These are phyloP conservation scores for Chloroceryle aenea DNA, from an alignment of 2,113 vertebrate species.

Conservation along the genomic window DNA sequence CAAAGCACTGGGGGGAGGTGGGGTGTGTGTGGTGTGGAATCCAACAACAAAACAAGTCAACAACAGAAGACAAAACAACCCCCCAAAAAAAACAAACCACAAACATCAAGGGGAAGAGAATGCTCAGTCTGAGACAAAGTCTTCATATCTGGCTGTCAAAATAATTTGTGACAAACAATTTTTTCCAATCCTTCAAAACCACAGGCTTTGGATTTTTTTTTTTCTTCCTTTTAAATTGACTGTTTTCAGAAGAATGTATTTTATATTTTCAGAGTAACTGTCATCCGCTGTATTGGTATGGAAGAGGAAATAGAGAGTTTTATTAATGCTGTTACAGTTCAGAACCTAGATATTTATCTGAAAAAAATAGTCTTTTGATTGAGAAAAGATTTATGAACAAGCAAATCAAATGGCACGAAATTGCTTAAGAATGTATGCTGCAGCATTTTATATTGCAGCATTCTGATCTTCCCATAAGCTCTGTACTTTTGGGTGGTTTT, in stretches of 20 bases:
- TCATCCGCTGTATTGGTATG: background rate
- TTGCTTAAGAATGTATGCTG: background rate
- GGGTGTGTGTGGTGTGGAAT: too few species aligned
- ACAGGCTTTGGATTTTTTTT: background rate
- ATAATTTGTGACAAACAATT: background rate
- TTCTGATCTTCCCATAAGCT: background rate
- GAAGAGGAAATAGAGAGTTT: background rate
- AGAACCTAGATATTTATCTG: background rate
- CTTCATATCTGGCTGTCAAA: background rate
- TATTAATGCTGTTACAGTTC: background rate
- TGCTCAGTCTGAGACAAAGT: background rate
- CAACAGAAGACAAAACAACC: too few species aligned
- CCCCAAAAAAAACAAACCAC: background rate
- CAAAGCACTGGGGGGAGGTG: background rate
- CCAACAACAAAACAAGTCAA: too few species aligned
- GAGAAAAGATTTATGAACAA: conserved; percentile 25
- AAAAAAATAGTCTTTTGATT: conserved; percentile 13
- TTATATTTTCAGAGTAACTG: background rate
- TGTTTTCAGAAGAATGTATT: background rate
- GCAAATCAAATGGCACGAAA: background rate
- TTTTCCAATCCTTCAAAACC: background rate
- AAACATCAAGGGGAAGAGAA: background rate
- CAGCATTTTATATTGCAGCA: conserved; percentile 31
- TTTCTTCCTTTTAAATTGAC: background rate
- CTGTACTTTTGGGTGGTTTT: conserved; percentile 45